Percentiles rank a stretch among this genome's conserved stretches.
Evolutionary conservation across 2,797 vertebrate species (phyloP).

Genomic region (Tenualosa thibaudeaui): DNA sequence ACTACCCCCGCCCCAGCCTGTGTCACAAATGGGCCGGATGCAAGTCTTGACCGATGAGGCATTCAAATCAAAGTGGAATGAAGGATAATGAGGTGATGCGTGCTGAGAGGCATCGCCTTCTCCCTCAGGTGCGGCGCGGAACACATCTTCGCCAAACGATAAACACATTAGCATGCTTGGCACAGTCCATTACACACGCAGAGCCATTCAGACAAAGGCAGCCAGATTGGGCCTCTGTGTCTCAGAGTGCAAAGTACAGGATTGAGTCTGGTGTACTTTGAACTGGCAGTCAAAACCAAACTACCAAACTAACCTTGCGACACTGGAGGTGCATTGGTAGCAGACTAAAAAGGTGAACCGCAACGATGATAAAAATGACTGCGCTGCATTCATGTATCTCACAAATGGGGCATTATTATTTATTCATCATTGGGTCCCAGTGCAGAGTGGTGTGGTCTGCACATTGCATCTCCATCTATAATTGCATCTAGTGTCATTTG

Average conservation of each 20-base stretch:
- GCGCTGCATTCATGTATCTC: background rate
- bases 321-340: background rate
- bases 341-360: background rate
- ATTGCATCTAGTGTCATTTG: conserved; percentile 59
- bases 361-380: background rate
- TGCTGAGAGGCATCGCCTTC: background rate
- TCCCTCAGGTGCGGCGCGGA: background rate
- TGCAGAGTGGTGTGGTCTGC: background rate
- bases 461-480: conserved; percentile 50
- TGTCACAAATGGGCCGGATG: background rate
- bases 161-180: conserved; percentile 3
- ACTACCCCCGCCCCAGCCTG: background rate
- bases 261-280: background rate
- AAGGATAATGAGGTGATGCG: conserved; percentile 1
- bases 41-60: background rate
- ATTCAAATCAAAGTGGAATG: background rate
- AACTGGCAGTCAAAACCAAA: background rate
- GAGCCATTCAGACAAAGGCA: background rate
- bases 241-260: background rate
- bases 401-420: background rate
- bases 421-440: background rate
- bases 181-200: conserved; percentile 16
- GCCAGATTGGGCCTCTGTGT: background rate
- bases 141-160: conserved; percentile 3
- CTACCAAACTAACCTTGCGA: background rate